A percentile compares a stretch with the other conserved stretches of the same genome.
phyloP scores from a whole-genome alignment of 2,113 vertebrate species.

The Electrona antarctica region DNA sequence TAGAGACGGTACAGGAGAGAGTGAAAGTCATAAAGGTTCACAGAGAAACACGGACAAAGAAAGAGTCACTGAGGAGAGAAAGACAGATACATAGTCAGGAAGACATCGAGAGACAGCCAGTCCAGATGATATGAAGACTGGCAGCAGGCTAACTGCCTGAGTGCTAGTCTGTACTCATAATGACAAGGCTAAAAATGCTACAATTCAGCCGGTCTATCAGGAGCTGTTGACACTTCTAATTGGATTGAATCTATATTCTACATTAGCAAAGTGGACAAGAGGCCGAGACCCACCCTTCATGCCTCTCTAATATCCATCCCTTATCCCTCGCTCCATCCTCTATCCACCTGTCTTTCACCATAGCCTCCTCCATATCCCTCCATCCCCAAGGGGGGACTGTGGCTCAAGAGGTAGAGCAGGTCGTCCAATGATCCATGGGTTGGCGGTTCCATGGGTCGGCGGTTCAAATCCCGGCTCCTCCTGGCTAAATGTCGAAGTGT shows the following conservation, averaged over 20 bases:
- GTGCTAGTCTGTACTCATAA: not conserved
- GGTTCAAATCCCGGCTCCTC: no score
- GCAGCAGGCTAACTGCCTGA: not conserved
- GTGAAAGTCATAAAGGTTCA: not conserved
- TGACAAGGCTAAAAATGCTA: conserved; percentile 9
- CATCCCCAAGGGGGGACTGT: no score
- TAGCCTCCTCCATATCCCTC: no score
- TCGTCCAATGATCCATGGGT: no score
- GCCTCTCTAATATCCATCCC: conserved; percentile 12
- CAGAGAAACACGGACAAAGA: not conserved
- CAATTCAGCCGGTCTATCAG: conserved; percentile 30
- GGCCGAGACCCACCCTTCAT: conserved; percentile 12
- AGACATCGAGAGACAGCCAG: conserved; percentile 2
- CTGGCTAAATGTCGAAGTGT: no score
- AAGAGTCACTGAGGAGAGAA: not conserved
- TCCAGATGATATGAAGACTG: not conserved
- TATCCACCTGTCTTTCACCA: not conserved
- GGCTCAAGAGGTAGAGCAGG: no score
- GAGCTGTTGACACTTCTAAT: conserved; percentile 14
- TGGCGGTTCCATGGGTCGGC: no score
- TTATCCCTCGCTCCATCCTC: conserved; percentile 4
- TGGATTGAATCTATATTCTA: conserved; percentile 43
- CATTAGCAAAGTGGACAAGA: conserved; percentile 46
- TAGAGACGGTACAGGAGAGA: not conserved
- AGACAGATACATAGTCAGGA: not conserved